Conservation (phyloP, 2,797 vertebrate genomes). For the Novumbra hubbsi region DNA sequence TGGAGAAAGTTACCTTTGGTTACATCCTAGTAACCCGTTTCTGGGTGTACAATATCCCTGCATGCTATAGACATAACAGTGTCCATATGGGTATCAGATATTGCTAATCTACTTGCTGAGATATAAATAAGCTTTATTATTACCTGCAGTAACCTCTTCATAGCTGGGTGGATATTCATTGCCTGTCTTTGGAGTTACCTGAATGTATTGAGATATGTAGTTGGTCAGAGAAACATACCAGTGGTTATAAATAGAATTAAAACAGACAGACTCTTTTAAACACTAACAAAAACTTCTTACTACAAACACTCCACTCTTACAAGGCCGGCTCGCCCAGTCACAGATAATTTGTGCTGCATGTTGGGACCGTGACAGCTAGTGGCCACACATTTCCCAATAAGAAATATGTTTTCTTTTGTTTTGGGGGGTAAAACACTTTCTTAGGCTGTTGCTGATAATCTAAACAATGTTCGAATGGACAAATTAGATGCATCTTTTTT, state of each 20-base stretch:
- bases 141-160: slow-evolving; percentile 86
- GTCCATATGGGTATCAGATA: slow-evolving; percentile 63
- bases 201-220: slow-evolving; percentile 11
- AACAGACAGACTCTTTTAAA: not conserved
- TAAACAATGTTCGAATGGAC: not conserved
- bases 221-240: not conserved
- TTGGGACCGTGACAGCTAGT: not conserved
- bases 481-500: not conserved
- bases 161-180: slow-evolving; percentile 84
- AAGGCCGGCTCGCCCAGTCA: not conserved
- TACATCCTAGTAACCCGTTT: not conserved
- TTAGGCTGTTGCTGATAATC: not conserved
- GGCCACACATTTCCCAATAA: too few relatives aligned
- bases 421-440: not conserved
- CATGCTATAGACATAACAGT: not conserved
- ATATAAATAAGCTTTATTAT: slow-evolving; percentile 41
- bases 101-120: not conserved
- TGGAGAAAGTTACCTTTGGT: too few relatives aligned
- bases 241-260: not conserved
- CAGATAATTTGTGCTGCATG: not conserved
- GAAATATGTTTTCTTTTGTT: too few relatives aligned
- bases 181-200: slow-evolving; percentile 78
- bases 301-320: not conserved
- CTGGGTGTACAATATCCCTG: not conserved
- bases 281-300: not conserved